phyloP scores from a whole-genome alignment of 2,888 invertebrate genomes.

The Isoperla grammatica region DNA sequence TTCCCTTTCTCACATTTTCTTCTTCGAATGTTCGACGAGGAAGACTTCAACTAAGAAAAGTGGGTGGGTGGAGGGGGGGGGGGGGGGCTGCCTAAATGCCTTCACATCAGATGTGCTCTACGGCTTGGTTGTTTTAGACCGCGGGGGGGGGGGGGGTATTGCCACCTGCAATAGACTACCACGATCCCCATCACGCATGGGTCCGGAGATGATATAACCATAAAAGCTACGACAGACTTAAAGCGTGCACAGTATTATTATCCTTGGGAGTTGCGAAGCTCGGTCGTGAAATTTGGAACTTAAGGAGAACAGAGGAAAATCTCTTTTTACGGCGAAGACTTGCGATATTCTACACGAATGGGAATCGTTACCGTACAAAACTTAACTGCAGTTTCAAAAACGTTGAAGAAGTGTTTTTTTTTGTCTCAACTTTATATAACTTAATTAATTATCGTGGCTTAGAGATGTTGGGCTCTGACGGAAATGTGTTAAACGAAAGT shows the following conservation, averaged over 20 bases:
- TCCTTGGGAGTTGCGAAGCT: neutral
- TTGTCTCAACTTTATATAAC: no score
- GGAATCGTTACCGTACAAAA: no score
- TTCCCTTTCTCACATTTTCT: conserved; percentile 20
- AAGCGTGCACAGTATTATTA: conserved; percentile 10
- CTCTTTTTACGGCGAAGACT: no score
- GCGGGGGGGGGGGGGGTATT: neutral
- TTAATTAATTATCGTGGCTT: no score
- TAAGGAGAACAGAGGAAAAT: neutral
- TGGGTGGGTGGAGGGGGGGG: no score
- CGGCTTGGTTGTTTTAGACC: neutral
- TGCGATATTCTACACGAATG: no score
- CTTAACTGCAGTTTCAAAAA: no score
- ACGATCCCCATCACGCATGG: neutral
- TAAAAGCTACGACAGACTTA: conserved; percentile 18
- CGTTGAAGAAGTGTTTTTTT: no score
- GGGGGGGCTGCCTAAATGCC: no score
- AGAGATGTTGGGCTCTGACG: no score
- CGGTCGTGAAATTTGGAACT: conserved; percentile 10
- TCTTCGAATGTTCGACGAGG: neutral
- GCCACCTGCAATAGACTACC: conserved; percentile 18
- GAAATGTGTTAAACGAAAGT: no score
- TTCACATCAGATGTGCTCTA: neutral
- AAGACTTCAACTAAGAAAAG: no score
- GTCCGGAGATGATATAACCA: conserved; percentile 17